Evolutionary conservation across 2,888 invertebrate species (phyloP), one percentile per base, ranked within the genome.

Genomic region (Thyatira batis): DNA sequence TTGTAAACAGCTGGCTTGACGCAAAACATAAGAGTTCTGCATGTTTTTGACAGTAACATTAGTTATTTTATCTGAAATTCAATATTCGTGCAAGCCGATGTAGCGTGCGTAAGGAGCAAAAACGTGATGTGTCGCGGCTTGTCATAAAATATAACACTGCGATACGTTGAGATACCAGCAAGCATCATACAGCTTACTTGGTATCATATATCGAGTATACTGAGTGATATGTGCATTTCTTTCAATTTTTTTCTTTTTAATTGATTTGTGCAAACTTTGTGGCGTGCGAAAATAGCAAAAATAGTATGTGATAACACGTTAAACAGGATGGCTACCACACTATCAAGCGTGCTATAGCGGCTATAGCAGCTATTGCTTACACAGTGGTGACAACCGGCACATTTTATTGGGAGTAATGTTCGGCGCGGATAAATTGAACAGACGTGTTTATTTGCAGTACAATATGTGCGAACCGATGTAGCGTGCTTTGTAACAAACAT

Each of bases 291-390:
- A 57, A 8, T 71, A 68, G 67, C 66, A 62, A 61, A 65, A 66
- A 66, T 58, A 64, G 67, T 69, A 63, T 48, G 60, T 17, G 65
- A 70, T n/a, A 13, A 3, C 33, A 13, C 33, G 4, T 33, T 13
- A 5, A 13, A 11, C 1, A 21, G 45, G 45, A 13, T 62, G 57
- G 59, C 71, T 73, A 76, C 76, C 84, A 83, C 84, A 81, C 84
- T 80, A 81, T 80, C 78, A 80, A 81, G 80, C 80, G 85, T 86
- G 89, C 79, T 80, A 80, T 82, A 57, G 87, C n/a, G n/a, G n/a
- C n/a, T n/a, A n/a, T n/a, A n/a, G n/a, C n/a, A n/a, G 89, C 79
- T 80, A 80, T 82, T 57, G 87, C 91, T 91, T 92, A 90, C 91
- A 91, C 89, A 89, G 79, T 90, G 89, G 77, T 90, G 87, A 83